phyloP scores from a whole-genome alignment of 2,888 invertebrate genomes.

The Ectemnius lituratus region DNA sequence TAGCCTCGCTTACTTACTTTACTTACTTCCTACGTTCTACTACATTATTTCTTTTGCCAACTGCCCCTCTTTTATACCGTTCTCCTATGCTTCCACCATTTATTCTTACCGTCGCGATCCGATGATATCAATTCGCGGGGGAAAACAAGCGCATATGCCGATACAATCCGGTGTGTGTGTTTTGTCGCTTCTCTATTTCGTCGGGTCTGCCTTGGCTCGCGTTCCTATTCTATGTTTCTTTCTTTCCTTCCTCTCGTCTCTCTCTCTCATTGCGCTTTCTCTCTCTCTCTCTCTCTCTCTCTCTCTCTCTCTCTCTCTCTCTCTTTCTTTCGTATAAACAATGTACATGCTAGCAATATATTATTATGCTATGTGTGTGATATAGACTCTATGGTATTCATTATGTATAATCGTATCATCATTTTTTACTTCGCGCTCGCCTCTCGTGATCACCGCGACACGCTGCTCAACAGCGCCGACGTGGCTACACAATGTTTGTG shows the following conservation, averaged over 20 bases:
- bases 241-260: too few relatives aligned
- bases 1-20: conserved; percentile 66
- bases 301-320: conserved; percentile 9
- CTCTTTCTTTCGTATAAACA: conserved; percentile 70
- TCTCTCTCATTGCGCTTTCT: too few relatives aligned
- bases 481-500: conserved; percentile 17
- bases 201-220: too few relatives aligned
- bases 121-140: too few relatives aligned
- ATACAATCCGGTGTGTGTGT: too few relatives aligned
- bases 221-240: too few relatives aligned
- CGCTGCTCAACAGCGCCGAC: conserved; percentile 75
- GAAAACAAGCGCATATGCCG: too few relatives aligned
- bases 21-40: conserved; percentile 58
- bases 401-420: conserved; percentile 72
- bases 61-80: conserved; percentile 3
- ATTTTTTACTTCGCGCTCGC: conserved; percentile 59
- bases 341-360: conserved; percentile 77
- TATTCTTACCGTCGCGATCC: too few relatives aligned
- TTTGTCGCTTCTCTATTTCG: too few relatives aligned
- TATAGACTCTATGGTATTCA: conserved; percentile 76
- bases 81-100: conserved; percentile 3
- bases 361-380: conserved; percentile 77
- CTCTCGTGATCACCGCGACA: conserved; percentile 46
- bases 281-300: too few relatives aligned
- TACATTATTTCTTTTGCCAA: conserved; percentile 28